Conservation (phyloP, 2,888 invertebrate genomes). For the Drosophila setosimentum region DNA sequence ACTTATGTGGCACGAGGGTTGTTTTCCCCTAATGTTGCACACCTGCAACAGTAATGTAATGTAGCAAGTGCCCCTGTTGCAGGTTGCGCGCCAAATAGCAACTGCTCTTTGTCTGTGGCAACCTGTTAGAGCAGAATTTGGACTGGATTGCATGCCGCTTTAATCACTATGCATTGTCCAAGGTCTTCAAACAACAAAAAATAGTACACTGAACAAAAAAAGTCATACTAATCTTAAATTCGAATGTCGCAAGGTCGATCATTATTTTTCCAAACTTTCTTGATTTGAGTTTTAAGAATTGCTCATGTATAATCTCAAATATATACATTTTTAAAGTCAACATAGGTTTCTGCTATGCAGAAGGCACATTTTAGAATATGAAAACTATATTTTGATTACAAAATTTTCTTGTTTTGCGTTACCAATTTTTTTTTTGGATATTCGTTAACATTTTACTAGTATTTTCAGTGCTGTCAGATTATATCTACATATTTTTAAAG, state of each 20-base stretch:
- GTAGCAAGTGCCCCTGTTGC: conserved; percentile 62
- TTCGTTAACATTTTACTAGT: too few species aligned
- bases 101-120: conserved; percentile 16
- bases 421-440: too few species aligned
- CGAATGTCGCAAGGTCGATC: not conserved
- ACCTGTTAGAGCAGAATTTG: conserved; percentile 55
- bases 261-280: too few species aligned
- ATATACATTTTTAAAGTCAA: too few species aligned
- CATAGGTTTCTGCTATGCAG: not conserved
- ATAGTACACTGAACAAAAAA: not conserved
- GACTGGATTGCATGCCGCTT: conserved; percentile 47
- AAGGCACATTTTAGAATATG: too few species aligned
- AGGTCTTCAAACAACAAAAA: not conserved
- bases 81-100: conserved; percentile 65
- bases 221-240: not conserved
- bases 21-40: conserved; percentile 45
- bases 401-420: not conserved
- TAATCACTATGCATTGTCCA: not conserved
- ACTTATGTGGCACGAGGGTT: conserved; percentile 56
- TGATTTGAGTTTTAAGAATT: too few species aligned
- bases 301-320: too few species aligned
- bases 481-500: too few species aligned
- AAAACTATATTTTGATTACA: too few species aligned
- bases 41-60: conserved; percentile 60
- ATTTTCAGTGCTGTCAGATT: too few species aligned